These are phyloP conservation scores for Euglossa dilemma DNA, from an alignment of 1,140 invertebrate genomes.

Conservation along the genomic window DNA sequence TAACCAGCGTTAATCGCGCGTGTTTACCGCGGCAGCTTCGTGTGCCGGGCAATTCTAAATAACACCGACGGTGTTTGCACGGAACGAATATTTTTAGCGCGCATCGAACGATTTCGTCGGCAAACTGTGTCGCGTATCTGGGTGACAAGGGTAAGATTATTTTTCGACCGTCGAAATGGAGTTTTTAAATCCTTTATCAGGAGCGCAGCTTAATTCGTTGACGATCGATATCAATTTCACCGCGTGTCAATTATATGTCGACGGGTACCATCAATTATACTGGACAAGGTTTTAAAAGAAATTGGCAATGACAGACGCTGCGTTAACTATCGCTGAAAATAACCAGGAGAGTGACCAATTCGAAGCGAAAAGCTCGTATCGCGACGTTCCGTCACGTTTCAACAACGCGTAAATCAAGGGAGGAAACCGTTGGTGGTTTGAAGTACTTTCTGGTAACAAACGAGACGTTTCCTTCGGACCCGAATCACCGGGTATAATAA, in stretches of 20 bases:
- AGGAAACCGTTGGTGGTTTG: background rate
- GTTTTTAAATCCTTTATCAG: background rate
- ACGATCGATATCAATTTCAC: too few species aligned
- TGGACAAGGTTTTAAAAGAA: background rate
- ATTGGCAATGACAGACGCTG: background rate
- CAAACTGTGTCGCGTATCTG: background rate
- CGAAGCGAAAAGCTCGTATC: background rate
- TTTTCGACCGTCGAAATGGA: background rate
- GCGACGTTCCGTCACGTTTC: background rate
- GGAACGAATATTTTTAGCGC: background rate
- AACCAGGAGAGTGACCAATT: too few species aligned
- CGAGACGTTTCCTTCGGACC: background rate
- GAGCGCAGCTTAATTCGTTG: background rate
- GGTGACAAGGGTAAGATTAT: too few species aligned
- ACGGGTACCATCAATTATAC: too few species aligned
- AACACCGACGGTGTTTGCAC: background rate
- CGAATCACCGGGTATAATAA: background rate
- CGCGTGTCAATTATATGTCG: too few species aligned
- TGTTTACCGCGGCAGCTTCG: background rate
- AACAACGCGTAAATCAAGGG: background rate
- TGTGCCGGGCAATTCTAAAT: background rate
- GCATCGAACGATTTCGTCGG: background rate
- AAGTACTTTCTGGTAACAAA: background rate
- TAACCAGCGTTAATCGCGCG: slow-evolving; percentile 5
- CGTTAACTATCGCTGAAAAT: background rate